Conservation (phyloP, 2,888 invertebrate genomes). For the Plebejus anna region DNA sequence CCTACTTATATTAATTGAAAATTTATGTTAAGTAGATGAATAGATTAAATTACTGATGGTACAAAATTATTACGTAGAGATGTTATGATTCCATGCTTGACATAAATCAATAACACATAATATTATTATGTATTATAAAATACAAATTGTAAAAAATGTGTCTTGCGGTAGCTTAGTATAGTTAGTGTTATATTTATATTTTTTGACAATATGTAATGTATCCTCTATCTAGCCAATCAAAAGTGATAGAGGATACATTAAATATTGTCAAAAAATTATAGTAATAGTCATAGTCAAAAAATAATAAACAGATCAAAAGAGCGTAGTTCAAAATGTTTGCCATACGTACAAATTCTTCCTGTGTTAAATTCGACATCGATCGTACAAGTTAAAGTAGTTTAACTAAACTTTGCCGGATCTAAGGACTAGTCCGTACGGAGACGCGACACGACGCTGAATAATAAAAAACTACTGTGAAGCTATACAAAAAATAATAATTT, state of each 20-base stretch:
- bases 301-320: neutral
- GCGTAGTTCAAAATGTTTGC: conserved; percentile 17
- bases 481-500: too few species aligned
- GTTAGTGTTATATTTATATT: too few species aligned
- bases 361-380: conserved; percentile 25
- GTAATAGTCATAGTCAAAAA: too few species aligned
- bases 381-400: conserved; percentile 7
- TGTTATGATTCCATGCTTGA: neutral
- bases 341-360: conserved; percentile 4
- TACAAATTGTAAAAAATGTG: too few species aligned
- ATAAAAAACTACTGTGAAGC: too few species aligned
- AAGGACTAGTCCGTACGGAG: neutral
- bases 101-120: too few species aligned
- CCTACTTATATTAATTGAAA: neutral
- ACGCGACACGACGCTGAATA: neutral
- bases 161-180: too few species aligned
- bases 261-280: too few species aligned
- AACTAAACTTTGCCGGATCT: conserved; percentile 11
- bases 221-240: too few species aligned
- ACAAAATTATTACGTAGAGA: neutral
- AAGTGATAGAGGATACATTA: too few species aligned
- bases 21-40: neutral
- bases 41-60: neutral
- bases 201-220: too few species aligned
- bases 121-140: too few species aligned